Evolutionary conservation across 2,888 invertebrate species (phyloP).

Genomic region (Bellardia bayeri): DNA sequence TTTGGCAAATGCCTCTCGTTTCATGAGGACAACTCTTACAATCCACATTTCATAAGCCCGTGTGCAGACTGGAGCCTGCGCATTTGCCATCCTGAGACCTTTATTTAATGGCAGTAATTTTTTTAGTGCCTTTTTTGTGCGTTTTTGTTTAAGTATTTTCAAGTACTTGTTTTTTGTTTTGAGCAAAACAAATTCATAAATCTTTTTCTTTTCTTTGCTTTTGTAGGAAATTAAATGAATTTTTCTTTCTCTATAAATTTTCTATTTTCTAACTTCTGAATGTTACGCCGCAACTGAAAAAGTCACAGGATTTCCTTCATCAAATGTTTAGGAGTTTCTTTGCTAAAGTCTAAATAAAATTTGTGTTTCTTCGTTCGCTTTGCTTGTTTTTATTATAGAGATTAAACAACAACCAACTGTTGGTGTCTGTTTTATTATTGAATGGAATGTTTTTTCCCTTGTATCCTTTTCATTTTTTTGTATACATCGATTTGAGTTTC

Average conservation of each 20-base stretch:
- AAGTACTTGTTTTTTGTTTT: constrained; percentile 2
- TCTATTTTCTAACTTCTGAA: neutral
- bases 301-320: constrained; percentile 32
- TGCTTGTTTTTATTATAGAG: neutral
- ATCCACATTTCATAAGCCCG: constrained; percentile 47
- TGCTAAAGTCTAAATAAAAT: neutral
- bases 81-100: neutral
- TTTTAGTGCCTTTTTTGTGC: neutral
- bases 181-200: constrained; percentile 30
- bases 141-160: neutral
- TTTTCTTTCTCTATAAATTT: constrained; percentile 19
- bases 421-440: constrained; percentile 49
- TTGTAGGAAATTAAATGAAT: constrained; percentile 55
- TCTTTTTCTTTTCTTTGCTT: constrained; percentile 15
- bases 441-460: neutral
- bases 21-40: constrained; percentile 19
- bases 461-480: neutral
- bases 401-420: constrained; percentile 67
- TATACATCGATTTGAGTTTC: neutral
- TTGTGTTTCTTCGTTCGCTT: neutral
- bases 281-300: constrained; percentile 15
- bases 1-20: neutral
- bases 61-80: constrained; percentile 55
- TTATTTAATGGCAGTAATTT: neutral
- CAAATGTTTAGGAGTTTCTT: constrained; percentile 31